Evolutionary conservation across 2,888 invertebrate species (phyloP).

Genomic region (Catotricha subobsoleta): DNA sequence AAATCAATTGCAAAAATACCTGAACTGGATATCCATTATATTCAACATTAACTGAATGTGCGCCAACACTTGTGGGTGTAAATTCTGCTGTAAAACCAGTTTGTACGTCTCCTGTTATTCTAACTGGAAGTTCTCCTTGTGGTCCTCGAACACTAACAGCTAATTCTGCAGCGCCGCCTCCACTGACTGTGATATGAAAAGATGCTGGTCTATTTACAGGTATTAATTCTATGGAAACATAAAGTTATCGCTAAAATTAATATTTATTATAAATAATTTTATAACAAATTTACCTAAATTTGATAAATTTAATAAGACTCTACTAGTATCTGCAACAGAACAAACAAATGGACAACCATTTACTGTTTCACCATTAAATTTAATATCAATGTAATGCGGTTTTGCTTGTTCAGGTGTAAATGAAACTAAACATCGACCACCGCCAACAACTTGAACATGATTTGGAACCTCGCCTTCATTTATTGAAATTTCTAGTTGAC

Average conservation of each 20-base stretch:
- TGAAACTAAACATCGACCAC: conserved; percentile 83
- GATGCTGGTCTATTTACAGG: conserved; percentile 65
- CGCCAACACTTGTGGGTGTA: conserved; percentile 82
- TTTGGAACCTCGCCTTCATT: conserved; percentile 98
- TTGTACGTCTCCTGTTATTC: conserved; percentile 74
- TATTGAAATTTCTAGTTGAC: conserved; percentile 96
- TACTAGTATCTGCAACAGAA: conserved; percentile 60
- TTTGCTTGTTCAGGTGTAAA: conserved; percentile 86
- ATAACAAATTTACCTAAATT: conserved; percentile 31
- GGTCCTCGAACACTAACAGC: conserved; percentile 83
- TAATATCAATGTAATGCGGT: conserved; percentile 84
- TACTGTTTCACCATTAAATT: conserved; percentile 88
- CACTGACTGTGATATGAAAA: conserved; percentile 59
- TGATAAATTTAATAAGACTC: conserved; percentile 51
- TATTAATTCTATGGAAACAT: conserved; percentile 43
- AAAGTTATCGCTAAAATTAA: background rate
- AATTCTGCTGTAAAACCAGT: conserved; percentile 82
- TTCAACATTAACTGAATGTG: conserved; percentile 76
- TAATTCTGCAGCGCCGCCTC: conserved; percentile 58
- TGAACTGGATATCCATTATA: conserved; percentile 78
- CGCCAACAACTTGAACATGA: conserved; percentile 91
- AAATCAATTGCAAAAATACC: conserved; percentile 20
- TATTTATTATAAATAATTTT: conserved; percentile 6
- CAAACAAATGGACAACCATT: conserved; percentile 81
- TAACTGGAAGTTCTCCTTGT: conserved; percentile 66